Evolutionary conservation across 2,888 invertebrate genomes (phyloP), one percentile per base, ranked within the genome.

Genomic region (Chrysolina americana): DNA sequence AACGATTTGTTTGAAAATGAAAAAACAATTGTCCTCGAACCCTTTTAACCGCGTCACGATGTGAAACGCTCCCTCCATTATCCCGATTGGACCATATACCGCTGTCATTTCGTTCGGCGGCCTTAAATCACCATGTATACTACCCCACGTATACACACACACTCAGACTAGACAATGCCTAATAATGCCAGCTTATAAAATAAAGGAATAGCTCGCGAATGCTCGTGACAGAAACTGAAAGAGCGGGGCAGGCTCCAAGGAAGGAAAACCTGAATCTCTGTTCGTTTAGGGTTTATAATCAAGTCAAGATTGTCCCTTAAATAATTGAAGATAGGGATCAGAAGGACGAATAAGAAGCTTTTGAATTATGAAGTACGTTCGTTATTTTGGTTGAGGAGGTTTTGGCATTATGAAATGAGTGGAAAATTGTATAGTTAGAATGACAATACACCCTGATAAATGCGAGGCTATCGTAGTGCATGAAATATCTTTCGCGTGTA

Each of bases 301-400:
- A 59, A 59, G n/a, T 59, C 59, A 59, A 59, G 59, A 59, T 59
- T 59, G 59, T 59, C n/a, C 36, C 36, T 59, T 59, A 36, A 59
- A 59, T 59, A 59, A 59, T 59, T 59, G 59, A 59, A 59, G 59
- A 59, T 36, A 59, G 59, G 59, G 59, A 59, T 59, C 59, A 59
- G 28, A 59, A 59, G 36, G 59, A 36, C 59, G 74, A 66, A 65
- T 74, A 70, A 74, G 74, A 41, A 74, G 74, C 50, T 66, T 62
- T 74, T 59, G 70, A 74, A 74, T 74, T 74, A 74, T 70, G 74
- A 70, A 74, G 53, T 65, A 63, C 17, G 70, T 47, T 66, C 70
- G 74, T 74, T 74, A 74, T 74, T 70, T 62, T 74, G 62, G 56
- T 65, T 64, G 65, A 66, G 62, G 59, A 73, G 70, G 66, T 68